phyloP scores from a whole-genome alignment of 1,140 invertebrate species.

The Amyelois transitella region DNA sequence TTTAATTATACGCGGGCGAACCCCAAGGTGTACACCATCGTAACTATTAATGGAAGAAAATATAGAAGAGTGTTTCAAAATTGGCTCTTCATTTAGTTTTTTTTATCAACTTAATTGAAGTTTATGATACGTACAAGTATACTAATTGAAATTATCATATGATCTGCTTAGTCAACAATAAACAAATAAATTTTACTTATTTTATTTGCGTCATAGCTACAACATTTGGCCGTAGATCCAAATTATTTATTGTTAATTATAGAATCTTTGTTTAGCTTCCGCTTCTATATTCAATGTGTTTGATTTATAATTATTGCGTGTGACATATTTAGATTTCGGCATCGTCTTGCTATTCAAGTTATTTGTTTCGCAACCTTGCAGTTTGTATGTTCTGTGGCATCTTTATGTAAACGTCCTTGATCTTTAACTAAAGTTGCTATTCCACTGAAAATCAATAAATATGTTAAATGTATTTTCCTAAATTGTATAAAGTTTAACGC shows the following conservation, averaged over 20 bases:
- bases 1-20: too few relatives aligned
- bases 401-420: constrained; percentile 26
- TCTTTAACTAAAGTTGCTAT: not conserved
- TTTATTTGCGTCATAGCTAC: constrained; percentile 31
- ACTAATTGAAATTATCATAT: not conserved
- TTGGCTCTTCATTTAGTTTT: too few relatives aligned
- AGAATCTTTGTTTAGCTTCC: constrained; percentile 54
- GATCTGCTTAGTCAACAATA: not conserved
- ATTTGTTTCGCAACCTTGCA: constrained; percentile 7
- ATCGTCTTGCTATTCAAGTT: not conserved
- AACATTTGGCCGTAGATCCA: constrained; percentile 39
- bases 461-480: too few relatives aligned
- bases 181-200: constrained; percentile 1
- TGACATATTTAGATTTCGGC: constrained; percentile 12
- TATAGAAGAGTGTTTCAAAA: too few relatives aligned
- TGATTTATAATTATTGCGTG: constrained; percentile 34
- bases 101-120: too few relatives aligned
- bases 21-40: too few relatives aligned
- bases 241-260: constrained; percentile 41
- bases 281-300: constrained; percentile 37
- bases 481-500: not conserved
- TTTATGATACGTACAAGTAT: too few relatives aligned
- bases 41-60: too few relatives aligned
- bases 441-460: too few relatives aligned
- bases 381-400: constrained; percentile 39